Percentiles rank a stretch among this genome's conserved stretches.
These are phyloP conservation scores for Drosophila glabriapex DNA, from an alignment of 2,888 invertebrate genomes.

Conservation along the genomic window DNA sequence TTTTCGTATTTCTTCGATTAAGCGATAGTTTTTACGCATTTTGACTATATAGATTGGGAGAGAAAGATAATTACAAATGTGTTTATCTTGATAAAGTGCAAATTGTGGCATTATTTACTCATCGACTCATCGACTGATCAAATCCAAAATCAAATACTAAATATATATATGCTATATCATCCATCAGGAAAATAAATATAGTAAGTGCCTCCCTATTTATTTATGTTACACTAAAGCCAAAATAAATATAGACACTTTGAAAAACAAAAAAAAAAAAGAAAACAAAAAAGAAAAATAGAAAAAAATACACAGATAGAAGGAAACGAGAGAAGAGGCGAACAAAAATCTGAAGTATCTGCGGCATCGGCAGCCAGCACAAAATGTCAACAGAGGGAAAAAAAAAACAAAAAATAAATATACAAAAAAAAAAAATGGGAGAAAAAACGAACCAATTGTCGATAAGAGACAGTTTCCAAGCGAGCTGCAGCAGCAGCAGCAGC, in stretches of 20 bases:
- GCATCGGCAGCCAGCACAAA: slow-evolving; percentile 62
- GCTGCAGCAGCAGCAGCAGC: slow-evolving; percentile 43
- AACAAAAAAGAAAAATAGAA: slow-evolving; percentile 1
- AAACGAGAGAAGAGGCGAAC: slow-evolving; percentile 5
- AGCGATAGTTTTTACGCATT: slow-evolving; percentile 13
- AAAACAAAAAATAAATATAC: slow-evolving; percentile 18
- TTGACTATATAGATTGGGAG: slow-evolving; percentile 1
- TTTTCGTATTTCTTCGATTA: background rate
- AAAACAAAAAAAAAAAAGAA: slow-evolving; percentile 9
- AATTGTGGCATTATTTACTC: slow-evolving; percentile 1
- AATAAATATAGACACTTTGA: slow-evolving; percentile 68
- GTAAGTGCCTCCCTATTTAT: slow-evolving; percentile 69
- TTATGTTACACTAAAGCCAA: slow-evolving; percentile 69
- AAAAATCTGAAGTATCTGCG: slow-evolving; percentile 49
- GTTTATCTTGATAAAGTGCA: background rate
- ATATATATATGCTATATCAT: slow-evolving; percentile 28
- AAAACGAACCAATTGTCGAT: slow-evolving; percentile 34
- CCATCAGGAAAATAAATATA: slow-evolving; percentile 55
- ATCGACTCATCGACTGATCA: slow-evolving; percentile 28
- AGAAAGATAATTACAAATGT: background rate
- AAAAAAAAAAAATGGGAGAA: background rate
- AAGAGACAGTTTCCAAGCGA: slow-evolving; percentile 43
- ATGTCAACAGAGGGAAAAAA: slow-evolving; percentile 62
- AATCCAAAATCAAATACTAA: slow-evolving; percentile 30
- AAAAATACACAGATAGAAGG: background rate